Base-by-base conservation (phyloP, 2,888 invertebrate genomes). In the Eurois occulta region DNA sequence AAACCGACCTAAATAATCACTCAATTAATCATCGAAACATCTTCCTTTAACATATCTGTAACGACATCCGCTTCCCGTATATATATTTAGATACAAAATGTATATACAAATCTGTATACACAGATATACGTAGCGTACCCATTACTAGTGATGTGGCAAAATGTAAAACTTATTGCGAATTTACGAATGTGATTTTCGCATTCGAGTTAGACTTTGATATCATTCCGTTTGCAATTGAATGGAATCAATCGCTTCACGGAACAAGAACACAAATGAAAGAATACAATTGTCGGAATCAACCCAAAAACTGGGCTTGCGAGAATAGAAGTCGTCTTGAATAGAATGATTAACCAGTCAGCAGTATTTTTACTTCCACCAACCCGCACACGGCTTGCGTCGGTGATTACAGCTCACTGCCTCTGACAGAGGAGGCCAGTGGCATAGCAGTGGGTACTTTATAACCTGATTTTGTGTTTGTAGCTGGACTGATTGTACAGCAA, bases 41-140 rank as follows among this genome's bases (percentile, higher is more conserved):
- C 88, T 88, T 88, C 86, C 89, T 83, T 75, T 80, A 72, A 77
- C 79, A 74, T 84, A 86, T 81, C 70, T 79, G 72, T 91, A 91
- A 92, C 89, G 90, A 91, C 91, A 91, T 93, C 92, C 93, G 90
- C 87, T 93, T 93, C 92, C 93, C 78, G 66, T 77, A 80, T 78
- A 86, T 77, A 76, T 60, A 83, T 78, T 38, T 77, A 84, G 77
- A 77, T 80, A 86, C 72, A 78, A 66, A 38, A 75, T 60, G 62
- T 78, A 80, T 83, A 74, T 65, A 65, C n/a, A 43, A 28, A 21
- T n/a, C 24, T 70, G 24, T 73, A 73, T n/a, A 82, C n/a, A 75
- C 35, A 76, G 13, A 71, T 68, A 58, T 84, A 84, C 38, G 72
- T 38, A 68, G 24, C 62, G 52, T 60, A 43, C 71, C 46, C 46